Conservation (phyloP, 2,113 vertebrate genomes). For the Podarcis muralis region DNA sequence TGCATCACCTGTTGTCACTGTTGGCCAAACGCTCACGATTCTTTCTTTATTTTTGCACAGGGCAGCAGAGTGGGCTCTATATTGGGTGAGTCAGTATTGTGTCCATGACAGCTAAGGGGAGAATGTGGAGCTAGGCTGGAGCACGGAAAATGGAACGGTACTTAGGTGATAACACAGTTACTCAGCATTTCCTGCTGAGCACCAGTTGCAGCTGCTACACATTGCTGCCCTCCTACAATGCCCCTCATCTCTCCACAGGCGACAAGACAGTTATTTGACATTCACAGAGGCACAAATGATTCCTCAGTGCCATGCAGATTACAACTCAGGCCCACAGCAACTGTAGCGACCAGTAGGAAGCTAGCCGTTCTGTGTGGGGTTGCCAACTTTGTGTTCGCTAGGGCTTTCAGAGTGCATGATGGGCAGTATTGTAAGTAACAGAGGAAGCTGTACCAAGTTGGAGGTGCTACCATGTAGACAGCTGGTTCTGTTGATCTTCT, state of each 20-base stretch:
- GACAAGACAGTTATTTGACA: not conserved
- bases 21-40: not conserved
- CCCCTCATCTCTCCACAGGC: not conserved
- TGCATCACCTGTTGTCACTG: not conserved
- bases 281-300: not conserved
- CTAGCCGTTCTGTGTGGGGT: not conserved
- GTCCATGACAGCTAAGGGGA: not conserved
- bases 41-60: not conserved
- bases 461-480: no score
- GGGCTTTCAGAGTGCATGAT: no score
- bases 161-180: not conserved
- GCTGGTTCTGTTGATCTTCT: no score
- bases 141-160: not conserved
- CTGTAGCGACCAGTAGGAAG: not conserved
- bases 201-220: not conserved
- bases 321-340: not conserved
- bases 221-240: no score
- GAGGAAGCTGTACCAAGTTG: no score
- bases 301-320: no score
- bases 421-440: no score
- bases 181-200: no score
- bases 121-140: not conserved
- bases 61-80: not conserved
- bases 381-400: not conserved
- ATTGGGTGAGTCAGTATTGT: not conserved